phyloP scores from a whole-genome alignment of 2,113 vertebrate genomes.

The Toxostoma redivivum region DNA sequence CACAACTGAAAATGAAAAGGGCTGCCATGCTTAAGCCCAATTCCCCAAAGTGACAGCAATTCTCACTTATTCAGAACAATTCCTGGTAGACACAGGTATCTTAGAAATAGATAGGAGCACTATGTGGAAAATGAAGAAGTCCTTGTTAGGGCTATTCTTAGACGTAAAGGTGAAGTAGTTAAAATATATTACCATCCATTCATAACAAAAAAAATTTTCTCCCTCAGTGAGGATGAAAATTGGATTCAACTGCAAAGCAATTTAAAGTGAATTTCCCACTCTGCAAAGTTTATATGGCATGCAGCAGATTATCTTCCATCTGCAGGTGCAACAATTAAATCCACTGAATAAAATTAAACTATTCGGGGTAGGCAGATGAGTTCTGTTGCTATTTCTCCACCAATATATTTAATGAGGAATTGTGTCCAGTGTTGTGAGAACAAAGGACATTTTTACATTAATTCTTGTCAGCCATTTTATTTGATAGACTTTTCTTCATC shows the following conservation, averaged over 20 bases:
- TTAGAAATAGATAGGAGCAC: not conserved
- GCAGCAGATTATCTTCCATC: constrained; percentile 20
- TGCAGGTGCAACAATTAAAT: constrained; percentile 51
- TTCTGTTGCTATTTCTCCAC: not conserved
- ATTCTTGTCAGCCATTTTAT: not conserved
- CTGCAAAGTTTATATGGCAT: not conserved
- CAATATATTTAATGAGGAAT: not conserved
- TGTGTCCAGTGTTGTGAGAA: constrained; percentile 8
- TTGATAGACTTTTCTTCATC: not conserved
- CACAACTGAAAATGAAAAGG: not conserved
- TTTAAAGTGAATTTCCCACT: constrained; percentile 27
- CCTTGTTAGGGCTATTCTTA: not conserved
- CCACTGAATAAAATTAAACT: constrained; percentile 17
- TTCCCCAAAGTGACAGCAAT: not conserved
- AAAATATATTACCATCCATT: constrained; percentile 26
- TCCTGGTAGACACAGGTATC: not conserved
- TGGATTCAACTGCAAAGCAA: constrained; percentile 44
- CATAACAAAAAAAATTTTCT: constrained; percentile 48
- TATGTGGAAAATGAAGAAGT: not conserved
- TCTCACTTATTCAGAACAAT: not conserved
- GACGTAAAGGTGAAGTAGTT: not conserved
- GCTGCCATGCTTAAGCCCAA: not conserved
- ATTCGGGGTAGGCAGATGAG: not conserved
- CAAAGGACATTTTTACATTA: not conserved
- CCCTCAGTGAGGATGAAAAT: constrained; percentile 53